Base-by-base conservation (phyloP, 2,113 vertebrate species). In the Otus sunia region DNA sequence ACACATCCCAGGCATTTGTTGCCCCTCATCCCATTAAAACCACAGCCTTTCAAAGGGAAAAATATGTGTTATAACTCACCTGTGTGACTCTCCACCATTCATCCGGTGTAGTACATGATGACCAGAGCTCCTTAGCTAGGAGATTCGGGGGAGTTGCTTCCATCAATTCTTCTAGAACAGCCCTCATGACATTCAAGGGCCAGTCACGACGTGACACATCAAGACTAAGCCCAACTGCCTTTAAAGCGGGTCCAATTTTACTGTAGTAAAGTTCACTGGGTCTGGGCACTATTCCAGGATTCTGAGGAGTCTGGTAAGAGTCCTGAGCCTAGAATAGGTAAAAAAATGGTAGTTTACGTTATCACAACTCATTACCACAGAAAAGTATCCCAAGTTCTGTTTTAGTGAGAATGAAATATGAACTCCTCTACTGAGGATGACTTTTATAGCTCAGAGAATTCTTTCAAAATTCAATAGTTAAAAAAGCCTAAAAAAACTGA, bases 21-120 rank as follows among this genome's bases (percentile, higher is more conserved):
- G 83, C 43, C 83, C 72, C 73, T 67, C 73, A 88, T 47, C 66
- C 89, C 93, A 74, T 55, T 77, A 58, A 73, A 82, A 94, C 15
- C 47, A 90, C 15, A 66, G 16, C 15, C 68, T 93, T 53, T 86
- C 10, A 58, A 26, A 59, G 9, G 56, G 37, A 74, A 90, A 78
- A 81, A 23, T 27, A 56, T 23, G 19, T 62, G 8, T 25, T 45
- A 2, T 9, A 85, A 58, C 91, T 94, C 86, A 99, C 99, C 99
- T 99, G 99, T 37, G 99, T 99, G 92, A 99, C 99, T 97, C 99
- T 98, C 99, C 99, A 99, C 99, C 99, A 99, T 64, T 99, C 99
- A 66, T 99, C 99, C 8, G 99, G 99, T 2, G 99, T 99, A 68
- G 99, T 99, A 67, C 99, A 99, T 0, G 99, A 99, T 34, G 99